Conservation (phyloP, 2,113 vertebrate species). For the Misgurnus mizolepis region DNA sequence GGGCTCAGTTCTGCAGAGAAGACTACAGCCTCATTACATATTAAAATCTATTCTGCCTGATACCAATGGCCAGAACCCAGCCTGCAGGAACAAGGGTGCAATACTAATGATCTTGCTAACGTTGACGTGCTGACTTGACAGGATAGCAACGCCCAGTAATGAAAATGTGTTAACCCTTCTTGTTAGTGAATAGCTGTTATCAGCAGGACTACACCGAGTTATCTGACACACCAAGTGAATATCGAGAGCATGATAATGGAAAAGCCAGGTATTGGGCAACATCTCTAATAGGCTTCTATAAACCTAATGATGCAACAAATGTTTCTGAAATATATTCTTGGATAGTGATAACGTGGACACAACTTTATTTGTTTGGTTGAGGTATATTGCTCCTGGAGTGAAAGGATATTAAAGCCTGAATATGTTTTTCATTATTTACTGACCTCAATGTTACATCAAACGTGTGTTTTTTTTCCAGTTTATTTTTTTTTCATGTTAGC, state of each 20-base stretch:
- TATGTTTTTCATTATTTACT: neutral
- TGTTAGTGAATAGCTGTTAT: slow-evolving; percentile 38
- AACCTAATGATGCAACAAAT: slow-evolving; percentile 41
- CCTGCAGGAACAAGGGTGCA: slow-evolving; percentile 54
- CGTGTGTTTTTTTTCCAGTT: too few species aligned
- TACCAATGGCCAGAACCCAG: slow-evolving; percentile 52
- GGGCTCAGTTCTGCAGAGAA: slow-evolving; percentile 43
- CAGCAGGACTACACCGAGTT: slow-evolving; percentile 22
- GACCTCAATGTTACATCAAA: too few species aligned
- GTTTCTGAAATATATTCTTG: slow-evolving; percentile 32
- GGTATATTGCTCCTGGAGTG: slow-evolving; percentile 6
- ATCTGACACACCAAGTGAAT: slow-evolving; percentile 39
- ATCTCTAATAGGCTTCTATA: slow-evolving; percentile 7
- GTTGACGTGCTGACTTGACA: slow-evolving; percentile 39
- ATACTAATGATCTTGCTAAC: slow-evolving; percentile 59
- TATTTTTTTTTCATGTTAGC: too few species aligned
- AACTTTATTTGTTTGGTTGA: slow-evolving; percentile 24
- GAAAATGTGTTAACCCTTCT: slow-evolving; percentile 36
- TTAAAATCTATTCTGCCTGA: slow-evolving; percentile 62
- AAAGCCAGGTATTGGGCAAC: neutral
- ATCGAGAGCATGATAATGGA: slow-evolving; percentile 39
- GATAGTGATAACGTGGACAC: slow-evolving; percentile 5
- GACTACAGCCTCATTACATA: slow-evolving; percentile 53
- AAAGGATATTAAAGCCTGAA: neutral
- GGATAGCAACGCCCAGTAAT: slow-evolving; percentile 17